phyloP scores from a whole-genome alignment of 2,797 vertebrate species.

The Podarcis siculus region DNA sequence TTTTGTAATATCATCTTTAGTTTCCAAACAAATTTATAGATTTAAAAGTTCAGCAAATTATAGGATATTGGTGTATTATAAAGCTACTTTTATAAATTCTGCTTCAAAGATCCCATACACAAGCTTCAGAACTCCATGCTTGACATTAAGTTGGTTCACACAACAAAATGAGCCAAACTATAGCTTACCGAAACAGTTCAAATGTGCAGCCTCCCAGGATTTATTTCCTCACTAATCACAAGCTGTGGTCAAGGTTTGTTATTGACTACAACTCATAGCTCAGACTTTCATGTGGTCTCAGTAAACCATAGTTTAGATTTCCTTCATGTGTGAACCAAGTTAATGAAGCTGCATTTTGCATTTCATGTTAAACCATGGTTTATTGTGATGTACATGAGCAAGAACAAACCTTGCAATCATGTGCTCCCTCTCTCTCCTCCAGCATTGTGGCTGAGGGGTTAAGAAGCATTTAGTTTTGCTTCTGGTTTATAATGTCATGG shows the following conservation, averaged over 20 bases:
- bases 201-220: neutral
- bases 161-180: too few relatives aligned
- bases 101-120: neutral
- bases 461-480: neutral
- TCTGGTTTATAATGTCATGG: neutral
- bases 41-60: neutral
- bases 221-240: neutral
- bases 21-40: neutral
- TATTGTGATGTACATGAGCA: too few relatives aligned
- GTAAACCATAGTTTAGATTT: too few relatives aligned
- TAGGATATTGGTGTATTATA: accelerated
- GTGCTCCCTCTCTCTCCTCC: neutral
- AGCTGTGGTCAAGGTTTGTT: too few relatives aligned
- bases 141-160: neutral
- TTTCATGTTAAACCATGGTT: too few relatives aligned
- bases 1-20: neutral
- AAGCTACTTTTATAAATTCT: neutral
- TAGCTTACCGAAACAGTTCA: too few relatives aligned
- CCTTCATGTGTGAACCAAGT: too few relatives aligned
- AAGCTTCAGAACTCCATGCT: neutral
- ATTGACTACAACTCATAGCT: too few relatives aligned
- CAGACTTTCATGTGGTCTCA: too few relatives aligned
- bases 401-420: too few relatives aligned
- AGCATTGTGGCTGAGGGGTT: neutral
- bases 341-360: too few relatives aligned